Conservation (phyloP, 2,888 invertebrate genomes). For the Cerceris rybyensis region DNA sequence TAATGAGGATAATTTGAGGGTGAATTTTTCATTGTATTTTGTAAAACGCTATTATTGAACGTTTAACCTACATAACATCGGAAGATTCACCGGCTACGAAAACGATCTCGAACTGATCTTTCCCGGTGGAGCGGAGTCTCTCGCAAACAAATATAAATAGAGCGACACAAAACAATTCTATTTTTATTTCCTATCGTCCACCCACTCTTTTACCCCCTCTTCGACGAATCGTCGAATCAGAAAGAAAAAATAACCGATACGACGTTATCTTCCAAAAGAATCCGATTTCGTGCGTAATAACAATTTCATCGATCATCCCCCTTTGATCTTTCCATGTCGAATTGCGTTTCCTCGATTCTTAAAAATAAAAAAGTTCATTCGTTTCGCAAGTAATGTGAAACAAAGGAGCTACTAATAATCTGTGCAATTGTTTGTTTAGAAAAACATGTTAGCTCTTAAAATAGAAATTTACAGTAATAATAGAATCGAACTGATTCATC, state of each 20-base stretch:
- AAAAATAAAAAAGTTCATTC: no score
- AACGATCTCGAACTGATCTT: slow-evolving; percentile 34
- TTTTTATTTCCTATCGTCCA: slow-evolving; percentile 60
- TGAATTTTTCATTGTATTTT: no score
- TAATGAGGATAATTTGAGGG: background rate
- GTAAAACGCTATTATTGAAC: slow-evolving; percentile 3
- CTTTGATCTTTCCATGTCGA: background rate
- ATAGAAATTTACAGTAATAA: no score
- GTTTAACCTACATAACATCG: slow-evolving; percentile 14
- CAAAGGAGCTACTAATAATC: no score
- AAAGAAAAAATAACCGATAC: slow-evolving; percentile 46
- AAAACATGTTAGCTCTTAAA: no score
- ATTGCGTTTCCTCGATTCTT: no score
- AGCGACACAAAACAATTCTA: slow-evolving; percentile 60
- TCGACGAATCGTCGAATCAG: slow-evolving; percentile 38
- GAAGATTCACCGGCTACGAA: slow-evolving; percentile 29
- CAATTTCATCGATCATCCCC: slow-evolving; percentile 17
- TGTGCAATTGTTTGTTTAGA: no score
- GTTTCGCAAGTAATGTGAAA: no score
- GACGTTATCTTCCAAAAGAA: slow-evolving; percentile 9
- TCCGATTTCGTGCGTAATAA: slow-evolving; percentile 16
- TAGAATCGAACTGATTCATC: no score
- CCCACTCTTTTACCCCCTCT: slow-evolving; percentile 33
- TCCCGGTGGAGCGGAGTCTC: slow-evolving; percentile 30
- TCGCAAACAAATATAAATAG: slow-evolving; percentile 64